phyloP scores from a whole-genome alignment of 2,888 invertebrate genomes.

The Leptopterna dolabrata region DNA sequence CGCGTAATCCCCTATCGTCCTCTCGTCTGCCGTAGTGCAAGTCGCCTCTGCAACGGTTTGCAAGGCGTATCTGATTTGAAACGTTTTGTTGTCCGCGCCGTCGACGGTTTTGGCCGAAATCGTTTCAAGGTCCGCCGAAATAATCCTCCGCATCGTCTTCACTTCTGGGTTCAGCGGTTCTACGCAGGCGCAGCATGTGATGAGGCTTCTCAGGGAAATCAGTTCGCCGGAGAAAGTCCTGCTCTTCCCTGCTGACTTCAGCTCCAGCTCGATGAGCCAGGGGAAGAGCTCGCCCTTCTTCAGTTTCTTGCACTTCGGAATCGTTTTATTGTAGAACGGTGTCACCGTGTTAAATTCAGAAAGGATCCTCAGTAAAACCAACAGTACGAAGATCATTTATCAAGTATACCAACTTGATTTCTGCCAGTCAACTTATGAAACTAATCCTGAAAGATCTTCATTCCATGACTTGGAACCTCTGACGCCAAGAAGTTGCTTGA shows the following conservation, averaged over 20 bases:
- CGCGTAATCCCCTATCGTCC: background rate
- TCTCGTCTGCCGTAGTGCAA: background rate
- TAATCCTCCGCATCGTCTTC: background rate
- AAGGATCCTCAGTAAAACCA: background rate
- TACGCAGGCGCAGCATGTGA: conserved; percentile 12
- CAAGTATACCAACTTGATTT: background rate
- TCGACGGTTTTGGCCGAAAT: background rate
- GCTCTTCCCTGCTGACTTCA: background rate
- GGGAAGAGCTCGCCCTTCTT: background rate
- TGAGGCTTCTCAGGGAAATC: conserved; percentile 7
- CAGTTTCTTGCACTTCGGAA: background rate
- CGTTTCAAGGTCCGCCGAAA: conserved; percentile 13
- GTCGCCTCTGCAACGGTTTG: background rate
- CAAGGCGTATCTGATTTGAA: background rate
- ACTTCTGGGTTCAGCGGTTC: conserved; percentile 5
- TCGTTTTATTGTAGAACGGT: background rate
- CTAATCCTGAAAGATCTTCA: too few species aligned
- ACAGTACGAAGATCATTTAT: background rate
- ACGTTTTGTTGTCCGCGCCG: background rate
- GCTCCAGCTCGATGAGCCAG: conserved; percentile 16
- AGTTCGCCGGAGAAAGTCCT: background rate
- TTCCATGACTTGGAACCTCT: too few species aligned
- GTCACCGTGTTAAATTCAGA: background rate
- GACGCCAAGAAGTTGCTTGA: too few species aligned
- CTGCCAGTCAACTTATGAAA: background rate